A percentile compares a stretch with the other conserved stretches of the same genome.
phyloP scores from a whole-genome alignment of 2,797 vertebrate species.

The Euthynnus affinis region DNA sequence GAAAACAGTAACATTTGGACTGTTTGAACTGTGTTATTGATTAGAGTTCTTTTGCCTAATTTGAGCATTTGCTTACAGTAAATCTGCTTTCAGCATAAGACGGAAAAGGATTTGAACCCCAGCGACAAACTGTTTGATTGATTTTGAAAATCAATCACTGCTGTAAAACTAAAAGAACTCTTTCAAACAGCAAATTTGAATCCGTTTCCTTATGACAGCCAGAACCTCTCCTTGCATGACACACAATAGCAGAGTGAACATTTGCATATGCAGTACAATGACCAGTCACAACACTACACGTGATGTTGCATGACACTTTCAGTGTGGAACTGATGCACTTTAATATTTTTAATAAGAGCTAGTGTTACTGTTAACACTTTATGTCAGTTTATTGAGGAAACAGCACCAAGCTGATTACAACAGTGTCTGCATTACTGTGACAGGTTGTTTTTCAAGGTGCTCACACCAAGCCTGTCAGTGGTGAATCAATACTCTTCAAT shows the following conservation, averaged over 20 bases:
- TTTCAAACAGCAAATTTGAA: not conserved
- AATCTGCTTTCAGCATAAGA: not conserved
- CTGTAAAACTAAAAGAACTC: not conserved
- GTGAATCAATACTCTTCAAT: constrained; percentile 68
- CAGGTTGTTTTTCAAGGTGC: constrained; percentile 56
- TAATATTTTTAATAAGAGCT: constrained; percentile 34
- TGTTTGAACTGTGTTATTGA: not conserved
- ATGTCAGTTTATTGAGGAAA: constrained; percentile 59
- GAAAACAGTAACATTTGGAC: no score
- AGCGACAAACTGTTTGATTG: not conserved
- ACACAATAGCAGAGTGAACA: not conserved
- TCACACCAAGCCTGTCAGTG: constrained; percentile 48
- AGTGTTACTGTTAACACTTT: constrained; percentile 42
- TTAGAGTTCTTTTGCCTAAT: not conserved
- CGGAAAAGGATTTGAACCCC: not conserved
- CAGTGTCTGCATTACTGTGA: constrained; percentile 53
- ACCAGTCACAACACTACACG: constrained; percentile 4
- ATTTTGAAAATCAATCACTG: not conserved
- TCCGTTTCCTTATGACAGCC: not conserved
- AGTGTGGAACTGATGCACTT: constrained; percentile 5
- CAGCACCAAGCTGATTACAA: constrained; percentile 66
- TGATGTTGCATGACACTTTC: constrained; percentile 9
- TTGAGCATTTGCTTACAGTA: not conserved
- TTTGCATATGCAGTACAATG: not conserved
- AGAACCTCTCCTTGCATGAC: not conserved